phyloP scores from a whole-genome alignment of 2,113 vertebrate genomes.

The Grus americana region DNA sequence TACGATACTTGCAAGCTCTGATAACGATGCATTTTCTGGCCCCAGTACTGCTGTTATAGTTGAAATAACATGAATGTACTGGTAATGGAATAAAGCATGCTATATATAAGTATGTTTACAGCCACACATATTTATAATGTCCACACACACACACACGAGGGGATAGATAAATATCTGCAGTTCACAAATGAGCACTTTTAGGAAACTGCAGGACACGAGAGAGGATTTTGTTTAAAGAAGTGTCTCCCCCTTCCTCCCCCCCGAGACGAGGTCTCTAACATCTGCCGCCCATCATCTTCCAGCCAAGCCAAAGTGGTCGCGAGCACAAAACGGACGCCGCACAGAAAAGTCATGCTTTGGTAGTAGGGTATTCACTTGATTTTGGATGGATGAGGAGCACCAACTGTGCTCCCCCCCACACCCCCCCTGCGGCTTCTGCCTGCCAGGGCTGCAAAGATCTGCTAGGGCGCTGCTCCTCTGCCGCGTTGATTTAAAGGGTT shows the following conservation, averaged over 20 bases:
- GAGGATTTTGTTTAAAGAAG: slow-evolving; percentile 28
- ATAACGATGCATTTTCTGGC: neutral
- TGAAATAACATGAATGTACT: neutral
- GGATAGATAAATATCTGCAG: neutral
- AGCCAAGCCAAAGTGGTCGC: neutral
- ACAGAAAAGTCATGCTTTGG: neutral
- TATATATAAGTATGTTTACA: neutral
- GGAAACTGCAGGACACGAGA: neutral
- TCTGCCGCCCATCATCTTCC: neutral
- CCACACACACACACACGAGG: neutral
- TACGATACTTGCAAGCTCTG: neutral
- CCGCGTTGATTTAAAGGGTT: rapidly evolving
- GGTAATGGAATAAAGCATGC: neutral
- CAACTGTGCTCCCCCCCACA: no score
- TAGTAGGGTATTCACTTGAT: neutral
- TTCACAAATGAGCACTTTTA: neutral
- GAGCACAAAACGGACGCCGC: neutral
- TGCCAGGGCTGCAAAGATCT: neutral
- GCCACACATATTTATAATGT: neutral
- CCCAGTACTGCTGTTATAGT: neutral
- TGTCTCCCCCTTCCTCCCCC: neutral
- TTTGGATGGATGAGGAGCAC: rapidly evolving
- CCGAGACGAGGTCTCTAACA: neutral
- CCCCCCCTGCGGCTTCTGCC: neutral
- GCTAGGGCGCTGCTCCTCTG: neutral